Evolutionary conservation across 2,113 vertebrate genomes (phyloP).

Genomic region (Numenius arquata): DNA sequence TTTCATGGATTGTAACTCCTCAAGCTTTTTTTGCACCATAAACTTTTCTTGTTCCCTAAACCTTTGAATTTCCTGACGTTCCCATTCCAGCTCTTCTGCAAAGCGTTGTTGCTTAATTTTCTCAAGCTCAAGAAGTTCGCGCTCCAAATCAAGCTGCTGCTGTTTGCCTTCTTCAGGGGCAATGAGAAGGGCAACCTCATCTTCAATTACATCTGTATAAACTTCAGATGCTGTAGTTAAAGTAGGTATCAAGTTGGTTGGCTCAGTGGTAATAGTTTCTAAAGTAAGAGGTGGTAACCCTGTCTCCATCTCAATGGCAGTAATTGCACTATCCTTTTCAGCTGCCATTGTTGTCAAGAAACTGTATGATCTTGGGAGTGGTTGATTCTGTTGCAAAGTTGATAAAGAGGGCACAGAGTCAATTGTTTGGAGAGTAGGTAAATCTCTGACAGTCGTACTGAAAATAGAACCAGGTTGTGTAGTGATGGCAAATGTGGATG

Average conservation of each 20-base stretch:
- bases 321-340: constrained; percentile 74
- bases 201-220: constrained; percentile 87
- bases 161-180: constrained; percentile 91
- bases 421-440: constrained; percentile 85
- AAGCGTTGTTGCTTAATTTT: constrained; percentile 96
- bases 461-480: constrained; percentile 97
- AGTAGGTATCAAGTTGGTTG: constrained; percentile 75
- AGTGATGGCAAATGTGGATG: constrained; percentile 93
- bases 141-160: constrained; percentile 91
- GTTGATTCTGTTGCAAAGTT: constrained; percentile 80
- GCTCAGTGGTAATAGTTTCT: constrained; percentile 80
- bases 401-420: constrained; percentile 87
- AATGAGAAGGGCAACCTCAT: constrained; percentile 85
- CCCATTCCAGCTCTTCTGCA: constrained; percentile 97
- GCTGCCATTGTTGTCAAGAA: constrained; percentile 82
- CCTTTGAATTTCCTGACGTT: constrained; percentile 96
- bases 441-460: constrained; percentile 81
- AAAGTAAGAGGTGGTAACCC: constrained; percentile 74
- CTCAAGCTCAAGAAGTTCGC: constrained; percentile 93
- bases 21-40: constrained; percentile 95
- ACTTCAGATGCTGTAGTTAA: constrained; percentile 87
- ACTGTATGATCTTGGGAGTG: constrained; percentile 84
- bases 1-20: constrained; percentile 95
- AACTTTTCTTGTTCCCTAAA: constrained; percentile 96
- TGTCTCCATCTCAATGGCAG: constrained; percentile 78